Evolutionary conservation across 1,140 invertebrate genomes (phyloP).

Genomic region (Caerostris darwini): DNA sequence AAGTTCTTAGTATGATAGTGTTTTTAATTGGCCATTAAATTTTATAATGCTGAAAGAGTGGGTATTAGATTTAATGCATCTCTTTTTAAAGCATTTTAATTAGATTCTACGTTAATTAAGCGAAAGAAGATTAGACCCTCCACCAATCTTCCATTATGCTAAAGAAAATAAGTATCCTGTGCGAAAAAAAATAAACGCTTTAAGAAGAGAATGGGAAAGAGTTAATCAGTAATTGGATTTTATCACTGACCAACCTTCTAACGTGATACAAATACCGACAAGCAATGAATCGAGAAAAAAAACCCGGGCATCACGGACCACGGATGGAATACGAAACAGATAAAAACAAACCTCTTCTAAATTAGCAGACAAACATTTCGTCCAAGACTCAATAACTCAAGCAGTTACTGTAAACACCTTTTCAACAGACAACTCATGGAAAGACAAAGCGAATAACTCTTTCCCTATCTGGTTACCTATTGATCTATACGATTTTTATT

Average conservation of each 20-base stretch:
- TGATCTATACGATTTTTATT: slow-evolving; percentile 12
- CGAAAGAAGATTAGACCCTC: no score
- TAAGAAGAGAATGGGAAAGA: not conserved
- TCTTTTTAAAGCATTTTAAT: no score
- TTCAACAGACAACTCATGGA: not conserved
- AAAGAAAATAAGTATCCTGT: not conserved
- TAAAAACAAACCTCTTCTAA: slow-evolving; percentile 32
- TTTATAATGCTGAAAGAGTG: no score
- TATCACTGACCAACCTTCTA: slow-evolving; percentile 36
- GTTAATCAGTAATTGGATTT: slow-evolving; percentile 49
- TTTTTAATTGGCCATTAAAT: no score
- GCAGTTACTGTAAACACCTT: slow-evolving; percentile 46
- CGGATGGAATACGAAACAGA: slow-evolving; percentile 10
- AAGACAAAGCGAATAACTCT: slow-evolving; percentile 19
- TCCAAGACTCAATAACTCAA: slow-evolving; percentile 22
- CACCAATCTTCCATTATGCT: not conserved
- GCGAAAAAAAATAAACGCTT: not conserved
- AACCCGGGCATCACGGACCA: not conserved
- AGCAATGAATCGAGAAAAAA: not conserved
- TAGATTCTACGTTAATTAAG: no score
- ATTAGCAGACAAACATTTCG: slow-evolving; percentile 53
- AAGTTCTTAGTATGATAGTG: no score
- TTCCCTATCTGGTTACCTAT: slow-evolving; percentile 28
- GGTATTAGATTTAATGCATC: no score
- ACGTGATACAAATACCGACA: slow-evolving; percentile 35